Conservation (phyloP, 1,140 invertebrate species). For the Wiebesia pumilae region DNA sequence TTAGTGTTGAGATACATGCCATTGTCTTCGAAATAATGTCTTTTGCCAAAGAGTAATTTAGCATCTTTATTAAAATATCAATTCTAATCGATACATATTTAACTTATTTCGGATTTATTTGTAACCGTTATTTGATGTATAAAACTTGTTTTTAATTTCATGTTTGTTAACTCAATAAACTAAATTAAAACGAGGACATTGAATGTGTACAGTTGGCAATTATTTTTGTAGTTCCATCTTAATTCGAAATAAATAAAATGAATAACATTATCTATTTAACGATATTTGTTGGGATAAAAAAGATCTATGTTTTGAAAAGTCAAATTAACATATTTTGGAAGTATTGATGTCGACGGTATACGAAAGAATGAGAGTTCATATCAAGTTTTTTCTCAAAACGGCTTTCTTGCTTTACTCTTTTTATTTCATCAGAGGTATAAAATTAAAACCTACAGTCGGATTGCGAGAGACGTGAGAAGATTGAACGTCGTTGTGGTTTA, state of each 20-base stretch:
- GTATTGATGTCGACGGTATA: background rate
- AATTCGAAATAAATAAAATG: too few species aligned
- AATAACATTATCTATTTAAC: background rate
- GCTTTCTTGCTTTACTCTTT: background rate
- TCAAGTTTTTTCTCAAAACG: background rate
- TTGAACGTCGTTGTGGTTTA: too few species aligned
- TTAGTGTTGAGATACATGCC: too few species aligned
- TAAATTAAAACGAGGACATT: too few species aligned
- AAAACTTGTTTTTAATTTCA: background rate
- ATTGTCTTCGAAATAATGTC: too few species aligned
- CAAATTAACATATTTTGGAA: background rate
- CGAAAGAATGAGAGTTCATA: background rate
- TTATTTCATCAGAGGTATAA: background rate
- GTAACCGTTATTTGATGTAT: background rate
- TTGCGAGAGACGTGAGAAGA: too few species aligned
- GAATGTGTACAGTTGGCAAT: too few species aligned
- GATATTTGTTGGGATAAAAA: background rate
- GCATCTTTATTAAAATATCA: background rate
- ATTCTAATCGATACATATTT: background rate
- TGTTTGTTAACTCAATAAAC: too few species aligned
- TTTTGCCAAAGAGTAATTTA: too few species aligned
- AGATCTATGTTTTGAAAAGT: background rate
- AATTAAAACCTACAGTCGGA: too few species aligned
- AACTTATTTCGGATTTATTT: background rate
- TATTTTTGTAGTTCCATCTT: too few species aligned